Percentiles rank a stretch among this genome's conserved stretches.
Conservation (phyloP, 2,797 vertebrate species). For the Muraenolepis orangiensis region DNA sequence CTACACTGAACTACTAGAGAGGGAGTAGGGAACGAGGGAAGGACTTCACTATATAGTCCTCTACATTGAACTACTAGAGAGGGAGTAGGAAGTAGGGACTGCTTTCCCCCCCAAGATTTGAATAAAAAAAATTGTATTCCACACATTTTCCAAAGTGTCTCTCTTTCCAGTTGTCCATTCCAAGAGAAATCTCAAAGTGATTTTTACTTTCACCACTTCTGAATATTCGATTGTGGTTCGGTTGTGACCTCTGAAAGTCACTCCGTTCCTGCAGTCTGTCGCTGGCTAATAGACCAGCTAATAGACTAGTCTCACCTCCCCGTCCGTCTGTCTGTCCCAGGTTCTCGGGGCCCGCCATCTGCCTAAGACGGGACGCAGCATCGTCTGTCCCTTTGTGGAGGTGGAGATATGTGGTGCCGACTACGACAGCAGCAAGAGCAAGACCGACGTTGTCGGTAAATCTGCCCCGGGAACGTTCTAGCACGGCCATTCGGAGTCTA, state of each 20-base stretch:
- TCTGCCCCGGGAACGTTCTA: too few relatives aligned
- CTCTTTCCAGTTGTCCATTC: not conserved
- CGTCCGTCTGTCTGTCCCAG: conserved; percentile 54
- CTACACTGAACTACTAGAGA: too few relatives aligned
- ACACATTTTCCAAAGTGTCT: not conserved
- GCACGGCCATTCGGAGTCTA: too few relatives aligned
- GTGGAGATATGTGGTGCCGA: conserved; percentile 92
- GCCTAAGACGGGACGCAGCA: conserved; percentile 94
- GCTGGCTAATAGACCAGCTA: too few relatives aligned
- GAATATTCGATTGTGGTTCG: not conserved
- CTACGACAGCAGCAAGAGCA: conserved; percentile 87
- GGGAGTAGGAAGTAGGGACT: too few relatives aligned
- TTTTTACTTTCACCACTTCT: not conserved
- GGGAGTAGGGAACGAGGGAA: too few relatives aligned
- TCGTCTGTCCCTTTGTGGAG: conserved; percentile 95
- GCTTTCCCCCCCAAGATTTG: not conserved
- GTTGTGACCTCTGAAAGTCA: not conserved
- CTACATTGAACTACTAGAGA: too few relatives aligned
- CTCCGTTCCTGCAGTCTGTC: not conserved
- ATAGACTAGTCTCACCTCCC: too few relatives aligned
- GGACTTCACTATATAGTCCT: too few relatives aligned
- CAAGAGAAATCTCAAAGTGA: not conserved
- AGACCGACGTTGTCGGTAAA: conserved; percentile 92
- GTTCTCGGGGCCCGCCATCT: conserved; percentile 92
- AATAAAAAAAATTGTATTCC: not conserved